These are phyloP conservation scores for Tetragonula carbonaria DNA, from an alignment of 2,888 invertebrate species.

Conservation along the genomic window DNA sequence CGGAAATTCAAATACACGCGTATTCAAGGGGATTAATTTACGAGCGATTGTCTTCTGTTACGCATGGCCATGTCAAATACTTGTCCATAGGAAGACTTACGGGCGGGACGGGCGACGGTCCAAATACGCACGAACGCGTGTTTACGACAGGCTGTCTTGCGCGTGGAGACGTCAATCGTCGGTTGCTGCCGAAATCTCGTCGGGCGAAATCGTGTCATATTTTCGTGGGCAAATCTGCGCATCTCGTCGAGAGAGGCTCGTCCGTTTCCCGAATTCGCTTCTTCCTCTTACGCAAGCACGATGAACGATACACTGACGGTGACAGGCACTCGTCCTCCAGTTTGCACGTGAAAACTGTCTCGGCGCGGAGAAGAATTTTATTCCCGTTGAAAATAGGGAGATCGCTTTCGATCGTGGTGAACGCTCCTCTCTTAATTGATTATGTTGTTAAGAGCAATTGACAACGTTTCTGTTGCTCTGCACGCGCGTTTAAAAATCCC, in stretches of 20 bases:
- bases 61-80: not conserved
- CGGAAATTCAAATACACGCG: not conserved
- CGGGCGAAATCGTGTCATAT: constrained; percentile 54
- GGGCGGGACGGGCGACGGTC: constrained; percentile 8
- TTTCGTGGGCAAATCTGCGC: constrained; percentile 32
- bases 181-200: constrained; percentile 56
- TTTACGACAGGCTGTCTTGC: constrained; percentile 54
- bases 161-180: constrained; percentile 17
- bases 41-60: too few relatives aligned
- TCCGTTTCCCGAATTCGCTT: constrained; percentile 22
- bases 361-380: not conserved
- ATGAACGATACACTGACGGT: constrained; percentile 16
- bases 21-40: not conserved
- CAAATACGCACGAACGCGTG: constrained; percentile 26
- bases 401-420: not conserved
- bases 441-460: not conserved
- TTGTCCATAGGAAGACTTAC: not conserved
- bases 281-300: constrained; percentile 48
- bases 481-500: not conserved
- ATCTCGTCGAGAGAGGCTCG: constrained; percentile 20
- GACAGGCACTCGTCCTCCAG: constrained; percentile 15
- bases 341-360: constrained; percentile 18
- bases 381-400: not conserved
- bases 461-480: not conserved
- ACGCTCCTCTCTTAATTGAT: not conserved